A percentile compares a stretch with the other conserved stretches of the same genome.
Evolutionary conservation across 2,797 vertebrate species (phyloP).

Genomic region (Sebastes diaconus): DNA sequence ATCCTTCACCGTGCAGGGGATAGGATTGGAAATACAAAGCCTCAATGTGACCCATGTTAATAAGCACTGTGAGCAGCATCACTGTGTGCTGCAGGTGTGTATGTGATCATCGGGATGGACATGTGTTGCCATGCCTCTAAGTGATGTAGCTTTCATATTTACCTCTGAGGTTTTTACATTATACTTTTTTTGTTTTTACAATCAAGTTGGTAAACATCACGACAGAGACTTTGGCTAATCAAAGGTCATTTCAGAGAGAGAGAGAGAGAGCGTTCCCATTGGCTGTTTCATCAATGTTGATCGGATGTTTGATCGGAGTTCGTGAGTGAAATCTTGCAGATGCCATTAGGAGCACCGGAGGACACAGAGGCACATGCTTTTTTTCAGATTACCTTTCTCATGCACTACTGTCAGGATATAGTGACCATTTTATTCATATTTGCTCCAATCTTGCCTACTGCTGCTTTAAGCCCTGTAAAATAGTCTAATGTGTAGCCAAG

Average conservation of each 20-base stretch:
- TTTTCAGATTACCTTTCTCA: no score
- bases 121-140: neutral
- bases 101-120: neutral
- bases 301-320: no score
- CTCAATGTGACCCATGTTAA: slow-evolving; percentile 8
- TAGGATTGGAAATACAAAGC: slow-evolving; percentile 6
- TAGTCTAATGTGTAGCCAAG: neutral
- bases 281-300: no score
- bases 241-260: no score
- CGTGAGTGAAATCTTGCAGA: no score
- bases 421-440: no score
- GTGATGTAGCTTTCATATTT: neutral
- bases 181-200: neutral
- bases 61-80: neutral
- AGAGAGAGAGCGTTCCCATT: no score
- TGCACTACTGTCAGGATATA: no score
- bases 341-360: no score
- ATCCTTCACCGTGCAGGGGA: slow-evolving; percentile 9
- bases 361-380: no score
- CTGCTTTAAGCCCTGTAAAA: neutral
- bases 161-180: neutral
- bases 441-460: no score
- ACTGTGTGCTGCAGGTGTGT: neutral
- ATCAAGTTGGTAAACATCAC: neutral
- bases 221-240: no score